Conservation (phyloP, 2,888 invertebrate genomes). For the Microctonus hyperodae region DNA sequence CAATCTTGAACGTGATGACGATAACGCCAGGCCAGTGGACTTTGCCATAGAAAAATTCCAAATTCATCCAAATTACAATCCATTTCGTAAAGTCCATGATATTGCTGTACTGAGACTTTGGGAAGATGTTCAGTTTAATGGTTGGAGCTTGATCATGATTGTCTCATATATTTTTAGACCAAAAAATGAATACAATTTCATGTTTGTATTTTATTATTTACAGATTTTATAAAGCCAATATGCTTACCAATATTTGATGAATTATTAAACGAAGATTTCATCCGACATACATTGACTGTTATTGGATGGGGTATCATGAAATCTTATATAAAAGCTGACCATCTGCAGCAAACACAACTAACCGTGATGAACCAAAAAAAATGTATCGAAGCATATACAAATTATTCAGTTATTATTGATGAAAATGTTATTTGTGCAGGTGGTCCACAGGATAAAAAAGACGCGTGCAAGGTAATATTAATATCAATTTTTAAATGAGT, state of each 20-base stretch:
- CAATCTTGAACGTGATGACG: conserved; percentile 70
- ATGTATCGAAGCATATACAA: conserved; percentile 70
- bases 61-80: conserved; percentile 75
- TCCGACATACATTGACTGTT: conserved; percentile 71
- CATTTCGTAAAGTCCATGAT: conserved; percentile 74
- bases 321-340: conserved; percentile 73
- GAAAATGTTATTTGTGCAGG: conserved; percentile 77
- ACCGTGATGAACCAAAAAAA: conserved; percentile 73
- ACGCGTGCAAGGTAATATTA: conserved; percentile 75
- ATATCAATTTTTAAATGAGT: not conserved
- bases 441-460: conserved; percentile 70
- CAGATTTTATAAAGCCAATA: conserved; percentile 68
- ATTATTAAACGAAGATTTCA: conserved; percentile 67
- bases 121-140: conserved; percentile 67
- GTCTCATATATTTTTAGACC: not conserved
- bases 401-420: conserved; percentile 68
- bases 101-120: conserved; percentile 77
- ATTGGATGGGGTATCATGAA: conserved; percentile 84
- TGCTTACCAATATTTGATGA: conserved; percentile 74
- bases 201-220: not conserved
- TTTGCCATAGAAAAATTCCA: conserved; percentile 68
- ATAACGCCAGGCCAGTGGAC: conserved; percentile 70
- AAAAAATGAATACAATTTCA: too few species aligned
- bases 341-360: conserved; percentile 74
- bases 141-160: conserved; percentile 35